Percentiles rank a stretch among this genome's conserved stretches.
Conservation (phyloP, 2,797 vertebrate genomes). For the Propithecus perrieri region DNA sequence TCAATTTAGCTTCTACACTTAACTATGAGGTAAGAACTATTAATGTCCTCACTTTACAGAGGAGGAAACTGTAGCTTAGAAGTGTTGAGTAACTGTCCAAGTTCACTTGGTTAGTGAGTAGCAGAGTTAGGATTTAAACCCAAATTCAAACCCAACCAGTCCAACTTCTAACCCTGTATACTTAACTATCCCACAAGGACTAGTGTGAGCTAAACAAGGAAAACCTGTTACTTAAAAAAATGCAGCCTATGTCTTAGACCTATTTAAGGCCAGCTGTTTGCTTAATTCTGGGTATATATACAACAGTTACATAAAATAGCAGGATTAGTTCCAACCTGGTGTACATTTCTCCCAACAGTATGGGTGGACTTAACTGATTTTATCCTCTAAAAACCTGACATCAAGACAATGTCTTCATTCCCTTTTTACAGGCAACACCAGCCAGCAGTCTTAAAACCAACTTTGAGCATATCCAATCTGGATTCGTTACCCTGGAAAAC, state of each 20-base stretch:
- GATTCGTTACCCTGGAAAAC: neutral
- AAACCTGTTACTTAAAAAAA: neutral
- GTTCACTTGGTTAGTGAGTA: neutral
- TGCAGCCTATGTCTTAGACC: neutral
- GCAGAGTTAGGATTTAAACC: neutral
- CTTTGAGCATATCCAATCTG: neutral
- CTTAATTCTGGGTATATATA: neutral
- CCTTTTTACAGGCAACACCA: neutral
- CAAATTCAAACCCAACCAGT: neutral
- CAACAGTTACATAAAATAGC: neutral
- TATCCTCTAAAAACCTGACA: neutral
- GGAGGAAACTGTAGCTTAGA: neutral
- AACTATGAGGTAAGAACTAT: neutral
- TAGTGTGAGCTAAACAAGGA: neutral
- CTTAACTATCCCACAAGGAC: neutral
- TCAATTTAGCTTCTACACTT: neutral
- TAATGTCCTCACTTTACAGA: neutral
- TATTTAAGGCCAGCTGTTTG: neutral
- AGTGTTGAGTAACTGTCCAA: neutral
- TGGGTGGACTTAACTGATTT: neutral
- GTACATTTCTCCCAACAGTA: neutral
- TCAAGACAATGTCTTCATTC: neutral
- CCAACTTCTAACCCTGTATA: neutral
- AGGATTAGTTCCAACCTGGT: neutral
- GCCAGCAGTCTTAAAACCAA: neutral